Evolutionary conservation across 2,888 invertebrate species (phyloP), one percentile per base, ranked within the genome.

Genomic region (Zygogramma bicolorata): DNA sequence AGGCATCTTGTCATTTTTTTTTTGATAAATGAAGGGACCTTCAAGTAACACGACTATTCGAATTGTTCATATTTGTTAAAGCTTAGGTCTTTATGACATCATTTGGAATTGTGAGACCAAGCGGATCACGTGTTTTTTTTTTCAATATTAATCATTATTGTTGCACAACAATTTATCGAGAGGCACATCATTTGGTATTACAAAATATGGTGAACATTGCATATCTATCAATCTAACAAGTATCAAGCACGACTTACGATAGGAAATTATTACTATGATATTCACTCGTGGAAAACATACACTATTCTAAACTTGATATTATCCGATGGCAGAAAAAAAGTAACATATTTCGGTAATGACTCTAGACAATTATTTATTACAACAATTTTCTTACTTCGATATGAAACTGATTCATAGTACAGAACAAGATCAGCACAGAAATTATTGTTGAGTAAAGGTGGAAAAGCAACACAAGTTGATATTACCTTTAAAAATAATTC

Each of bases 121-220:
- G 82, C 84, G 79, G 82, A 83, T 84, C 84, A 84, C 83, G 83
- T 78, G 79, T 69, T 75, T 77, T 73, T 60, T 71, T 73, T 60
- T 71, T 73, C 72, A 53, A 74, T 61, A 74, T 79, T 77, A 70
- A 66, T 79, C 70, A 73, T 74, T 73, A 77, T 73, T 76, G 78
- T 79, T 81, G 79, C 75, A 81, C 81, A 83, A 82, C 81, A 81
- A 80, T 77, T 72, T 79, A 79, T 81, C 78, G 81, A 84, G 84
- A 85, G 85, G 85, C 85, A 85, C 85, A 85, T 84, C 79, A 80
- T 84, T 85, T 85, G 84, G 85, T 85, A 84, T 84, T 83, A 83
- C 84, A 81, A 83, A 82, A 81, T 83, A 79, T 79, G 80, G 80
- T 82, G 79, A 81, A 82, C 81, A 79, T 77, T 75, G 71, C n/a